Percentiles rank a stretch among this genome's conserved stretches.
These are phyloP conservation scores for Bagarius yarrelli DNA, from an alignment of 2,113 vertebrate genomes.

Conservation along the genomic window DNA sequence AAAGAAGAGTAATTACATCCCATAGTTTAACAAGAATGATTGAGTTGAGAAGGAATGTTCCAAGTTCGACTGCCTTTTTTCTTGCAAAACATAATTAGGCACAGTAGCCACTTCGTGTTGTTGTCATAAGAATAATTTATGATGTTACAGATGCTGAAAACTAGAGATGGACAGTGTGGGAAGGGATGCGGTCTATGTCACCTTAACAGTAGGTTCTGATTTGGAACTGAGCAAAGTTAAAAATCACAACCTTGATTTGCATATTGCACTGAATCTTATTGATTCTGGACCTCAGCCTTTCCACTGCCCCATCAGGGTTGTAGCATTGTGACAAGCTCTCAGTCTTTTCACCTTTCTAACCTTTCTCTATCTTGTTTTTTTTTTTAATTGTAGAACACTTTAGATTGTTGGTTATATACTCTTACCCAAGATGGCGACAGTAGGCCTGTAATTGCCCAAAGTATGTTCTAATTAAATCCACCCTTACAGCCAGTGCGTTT, in stretches of 20 bases:
- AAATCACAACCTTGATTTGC: slow-evolving; percentile 47
- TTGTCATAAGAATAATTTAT: slow-evolving; percentile 51
- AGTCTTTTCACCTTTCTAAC: slow-evolving; percentile 50
- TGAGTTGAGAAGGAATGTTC: slow-evolving; percentile 65
- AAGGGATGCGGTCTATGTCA: slow-evolving; percentile 45
- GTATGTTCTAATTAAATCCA: slow-evolving; percentile 24
- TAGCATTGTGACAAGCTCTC: slow-evolving; percentile 52
- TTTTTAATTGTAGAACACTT: slow-evolving; percentile 48
- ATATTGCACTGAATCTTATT: slow-evolving; percentile 45
- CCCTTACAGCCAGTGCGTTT: slow-evolving; percentile 21
- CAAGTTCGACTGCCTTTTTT: slow-evolving; percentile 77
- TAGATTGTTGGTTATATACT: slow-evolving; percentile 46
- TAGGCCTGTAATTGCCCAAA: slow-evolving; percentile 40
- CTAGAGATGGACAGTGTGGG: slow-evolving; percentile 49
- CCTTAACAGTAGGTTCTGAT: slow-evolving; percentile 51
- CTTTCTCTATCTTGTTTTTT: slow-evolving; percentile 1
- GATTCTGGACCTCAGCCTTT: slow-evolving; percentile 51
- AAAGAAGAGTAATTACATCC: slow-evolving; percentile 78
- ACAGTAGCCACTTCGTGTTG: slow-evolving; percentile 58
- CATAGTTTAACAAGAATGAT: slow-evolving; percentile 55
- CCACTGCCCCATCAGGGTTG: slow-evolving; percentile 54
- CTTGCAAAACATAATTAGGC: slow-evolving; percentile 56
- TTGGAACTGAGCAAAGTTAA: slow-evolving; percentile 43
- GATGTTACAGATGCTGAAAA: slow-evolving; percentile 52
- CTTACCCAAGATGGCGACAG: slow-evolving; percentile 55